Conservation (phyloP, 2,113 vertebrate species). For the Rhinolophus sinicus region DNA sequence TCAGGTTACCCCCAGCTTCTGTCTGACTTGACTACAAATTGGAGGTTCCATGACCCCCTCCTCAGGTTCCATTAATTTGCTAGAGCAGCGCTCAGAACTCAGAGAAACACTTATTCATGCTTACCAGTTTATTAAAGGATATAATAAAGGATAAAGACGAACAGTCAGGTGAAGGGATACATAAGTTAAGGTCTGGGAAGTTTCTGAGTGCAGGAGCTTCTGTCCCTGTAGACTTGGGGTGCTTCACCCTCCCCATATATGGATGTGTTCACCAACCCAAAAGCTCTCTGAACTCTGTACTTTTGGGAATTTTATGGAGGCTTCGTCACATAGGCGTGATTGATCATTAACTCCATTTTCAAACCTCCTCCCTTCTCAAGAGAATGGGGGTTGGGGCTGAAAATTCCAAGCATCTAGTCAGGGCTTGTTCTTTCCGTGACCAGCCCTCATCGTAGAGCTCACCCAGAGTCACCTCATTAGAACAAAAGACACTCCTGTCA, state of each 20-base stretch:
- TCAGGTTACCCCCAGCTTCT: not conserved
- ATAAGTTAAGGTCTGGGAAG: not conserved
- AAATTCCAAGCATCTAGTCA: not conserved
- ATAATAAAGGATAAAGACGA: not conserved
- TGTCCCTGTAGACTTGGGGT: not conserved
- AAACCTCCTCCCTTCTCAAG: not conserved
- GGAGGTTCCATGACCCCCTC: not conserved
- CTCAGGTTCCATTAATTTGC: not conserved
- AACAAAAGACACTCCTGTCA: not conserved
- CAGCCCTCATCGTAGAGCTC: not conserved
- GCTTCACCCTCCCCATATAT: too few relatives aligned
- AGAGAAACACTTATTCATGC: not conserved
- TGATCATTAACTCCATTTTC: not conserved
- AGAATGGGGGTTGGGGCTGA: too few relatives aligned
- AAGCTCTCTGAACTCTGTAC: not conserved
- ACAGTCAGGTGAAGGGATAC: not conserved
- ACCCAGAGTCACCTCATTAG: not conserved
- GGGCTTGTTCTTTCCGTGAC: not conserved
- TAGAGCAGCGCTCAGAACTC: not conserved
- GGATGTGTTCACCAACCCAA: not conserved
- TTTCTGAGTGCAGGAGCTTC: not conserved
- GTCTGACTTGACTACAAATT: not conserved
- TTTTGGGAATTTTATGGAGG: not conserved
- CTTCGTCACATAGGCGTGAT: not conserved
- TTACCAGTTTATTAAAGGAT: not conserved